Percentiles rank a stretch among this genome's conserved stretches.
These are phyloP conservation scores for Glomeris maerens DNA, from an alignment of 1,140 invertebrate genomes.

Conservation along the genomic window DNA sequence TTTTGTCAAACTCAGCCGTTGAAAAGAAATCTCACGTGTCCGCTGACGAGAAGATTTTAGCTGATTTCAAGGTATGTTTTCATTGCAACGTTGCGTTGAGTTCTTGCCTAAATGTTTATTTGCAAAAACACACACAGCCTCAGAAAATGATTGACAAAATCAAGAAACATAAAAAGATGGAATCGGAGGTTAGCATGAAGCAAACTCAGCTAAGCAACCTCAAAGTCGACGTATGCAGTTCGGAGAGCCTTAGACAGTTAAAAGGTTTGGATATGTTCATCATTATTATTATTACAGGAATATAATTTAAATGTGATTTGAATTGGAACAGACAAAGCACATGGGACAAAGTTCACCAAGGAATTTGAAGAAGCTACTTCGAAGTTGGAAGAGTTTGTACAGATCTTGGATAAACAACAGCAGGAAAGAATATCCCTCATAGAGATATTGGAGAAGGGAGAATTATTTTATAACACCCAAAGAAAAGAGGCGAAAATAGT, in stretches of 20 bases:
- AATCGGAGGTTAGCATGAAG: conserved; percentile 49
- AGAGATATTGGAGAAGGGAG: conserved; percentile 56
- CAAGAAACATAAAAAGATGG: conserved; percentile 44
- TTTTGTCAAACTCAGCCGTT: conserved; percentile 32
- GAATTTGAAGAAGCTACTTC: conserved; percentile 66
- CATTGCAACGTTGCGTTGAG: conserved; percentile 14
- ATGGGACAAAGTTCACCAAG: conserved; percentile 70
- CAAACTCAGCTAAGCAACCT: conserved; percentile 39
- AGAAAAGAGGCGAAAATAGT: conserved; percentile 83
- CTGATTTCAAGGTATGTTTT: conserved; percentile 27
- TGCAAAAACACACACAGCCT: conserved; percentile 19
- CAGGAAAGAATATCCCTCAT: conserved; percentile 58
- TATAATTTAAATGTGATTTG: not conserved
- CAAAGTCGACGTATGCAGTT: conserved; percentile 9
- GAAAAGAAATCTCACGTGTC: conserved; percentile 14
- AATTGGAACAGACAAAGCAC: conserved; percentile 47
- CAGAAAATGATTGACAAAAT: conserved; percentile 46
- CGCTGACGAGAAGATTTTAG: conserved; percentile 26
- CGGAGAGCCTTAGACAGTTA: conserved; percentile 7
- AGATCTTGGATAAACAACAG: conserved; percentile 64
- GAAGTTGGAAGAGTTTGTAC: conserved; percentile 64
- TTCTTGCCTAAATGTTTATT: too few relatives aligned
- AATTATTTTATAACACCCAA: conserved; percentile 77
- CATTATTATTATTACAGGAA: not conserved
- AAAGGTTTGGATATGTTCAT: conserved; percentile 8